Base-by-base conservation (phyloP, 2,113 vertebrate species). In the Emydocephalus ijimae region DNA sequence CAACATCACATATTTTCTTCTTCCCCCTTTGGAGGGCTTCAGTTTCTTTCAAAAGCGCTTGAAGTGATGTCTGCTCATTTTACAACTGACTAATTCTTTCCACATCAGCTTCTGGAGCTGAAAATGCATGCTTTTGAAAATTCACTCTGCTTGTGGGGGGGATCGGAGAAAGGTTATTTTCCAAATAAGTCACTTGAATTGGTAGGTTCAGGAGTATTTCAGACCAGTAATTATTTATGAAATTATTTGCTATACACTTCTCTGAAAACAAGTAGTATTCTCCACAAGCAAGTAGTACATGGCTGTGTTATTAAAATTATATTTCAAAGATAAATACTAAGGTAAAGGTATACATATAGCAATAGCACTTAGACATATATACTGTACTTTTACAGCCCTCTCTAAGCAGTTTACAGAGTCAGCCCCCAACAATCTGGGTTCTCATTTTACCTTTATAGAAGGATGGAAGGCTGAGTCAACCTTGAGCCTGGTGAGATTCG, bases 1-100 rank as follows among this genome's bases (percentile, higher is more conserved):
- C 69, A 90, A 87, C 12, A 1, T 15, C 4, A 11, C 50, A 7
- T 57, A 14, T 15, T 45, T 23, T 15, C 6, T 43, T 50, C 39
- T 21, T 6, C 29, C 23, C 8, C 9, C 6, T 59, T 59, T 50
- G 50, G n/a, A 18, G 34, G 34, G 61, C 48, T 81, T 45, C 6
- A 24, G 26, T 93, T 89, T 91, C 64, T 52, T 93, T 89, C 87
- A 29, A 91, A 89, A 50, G 12, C 29, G 55, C 43, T 93, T 54
- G 86, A 9, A n/a, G 29, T 15, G 48, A 89, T 50, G 54, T 29
- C 87, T 57, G 64, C 43, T 91, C 29, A 50, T 59, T 91, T 85
- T 89, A 45, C 90, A 61, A 89, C 50, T 9, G 69, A 55, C 23
- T 50, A 59, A 57, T 91, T 85, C n/a, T 52, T 89, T 56, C 5